Conservation (phyloP, 2,888 invertebrate genomes). For the Ligdia adustata region DNA sequence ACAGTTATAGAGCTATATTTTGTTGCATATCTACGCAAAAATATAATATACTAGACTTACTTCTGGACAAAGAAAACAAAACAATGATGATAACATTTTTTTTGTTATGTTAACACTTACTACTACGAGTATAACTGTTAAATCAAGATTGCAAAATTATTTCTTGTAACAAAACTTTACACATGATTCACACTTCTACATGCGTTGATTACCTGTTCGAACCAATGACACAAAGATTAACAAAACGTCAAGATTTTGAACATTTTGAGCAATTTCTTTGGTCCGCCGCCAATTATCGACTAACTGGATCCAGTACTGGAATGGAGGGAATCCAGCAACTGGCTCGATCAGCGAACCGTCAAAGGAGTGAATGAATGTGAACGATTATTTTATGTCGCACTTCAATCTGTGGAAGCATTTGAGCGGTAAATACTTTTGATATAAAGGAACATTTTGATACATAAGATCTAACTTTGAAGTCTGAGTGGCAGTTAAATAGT, state of each 20-base stretch:
- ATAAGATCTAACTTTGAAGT: no score
- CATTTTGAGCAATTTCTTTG: slow-evolving; percentile 30
- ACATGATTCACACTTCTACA: neutral
- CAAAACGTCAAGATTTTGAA: slow-evolving; percentile 17
- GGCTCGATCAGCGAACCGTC: slow-evolving; percentile 24
- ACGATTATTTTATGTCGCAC: slow-evolving; percentile 4
- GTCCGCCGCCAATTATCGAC: slow-evolving; percentile 27
- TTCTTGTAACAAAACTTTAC: neutral
- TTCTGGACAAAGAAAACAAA: no score
- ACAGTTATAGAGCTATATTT: no score
- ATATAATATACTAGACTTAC: no score
- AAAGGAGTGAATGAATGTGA: slow-evolving; percentile 26
- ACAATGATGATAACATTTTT: no score
- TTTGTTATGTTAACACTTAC: no score
- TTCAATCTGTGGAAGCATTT: neutral
- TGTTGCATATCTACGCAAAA: no score
- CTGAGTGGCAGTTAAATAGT: no score
- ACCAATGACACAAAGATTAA: slow-evolving; percentile 21
- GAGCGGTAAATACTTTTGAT: slow-evolving; percentile 2
- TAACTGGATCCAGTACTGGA: slow-evolving; percentile 11
- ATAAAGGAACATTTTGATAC: neutral
- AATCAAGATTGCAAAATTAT: no score
- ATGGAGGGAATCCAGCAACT: slow-evolving; percentile 23
- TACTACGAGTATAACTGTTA: no score
- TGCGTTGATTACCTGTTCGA: slow-evolving; percentile 16